Evolutionary conservation across 64 coral and sea anemone genomes (phyloP).

Genomic region (Orbicella faveolata): DNA sequence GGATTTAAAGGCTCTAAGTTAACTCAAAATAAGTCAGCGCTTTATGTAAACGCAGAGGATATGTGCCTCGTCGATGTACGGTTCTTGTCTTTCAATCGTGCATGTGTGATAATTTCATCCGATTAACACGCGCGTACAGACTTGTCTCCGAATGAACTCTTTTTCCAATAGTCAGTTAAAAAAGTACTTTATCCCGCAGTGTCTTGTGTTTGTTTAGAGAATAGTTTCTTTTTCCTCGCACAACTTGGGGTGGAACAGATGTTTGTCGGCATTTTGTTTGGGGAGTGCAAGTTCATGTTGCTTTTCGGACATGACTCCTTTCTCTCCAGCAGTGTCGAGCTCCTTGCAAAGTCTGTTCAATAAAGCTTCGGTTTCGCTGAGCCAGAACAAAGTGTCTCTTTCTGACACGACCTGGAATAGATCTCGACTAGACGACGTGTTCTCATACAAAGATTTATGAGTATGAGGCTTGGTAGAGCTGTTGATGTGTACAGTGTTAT

Average conservation of each 20-base stretch:
- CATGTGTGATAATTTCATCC: slow-evolving; percentile 7
- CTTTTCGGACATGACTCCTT: neutral
- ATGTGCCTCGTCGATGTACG: too few relatives aligned
- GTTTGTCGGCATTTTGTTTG: neutral
- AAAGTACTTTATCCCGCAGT: neutral
- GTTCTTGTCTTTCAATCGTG: neutral
- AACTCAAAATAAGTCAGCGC: too few relatives aligned
- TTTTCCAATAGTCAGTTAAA: neutral
- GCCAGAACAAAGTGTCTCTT: slow-evolving; percentile 9
- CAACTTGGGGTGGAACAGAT: neutral
- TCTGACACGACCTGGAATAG: neutral
- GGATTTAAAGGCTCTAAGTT: too few relatives aligned
- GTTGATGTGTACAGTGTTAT: neutral
- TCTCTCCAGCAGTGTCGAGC: slow-evolving; percentile 6
- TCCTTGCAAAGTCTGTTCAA: slow-evolving; percentile 19
- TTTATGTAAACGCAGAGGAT: too few relatives aligned
- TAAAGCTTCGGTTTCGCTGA: slow-evolving; percentile 33
- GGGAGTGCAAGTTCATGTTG: neutral
- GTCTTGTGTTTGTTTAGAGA: neutral
- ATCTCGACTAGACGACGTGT: neutral
- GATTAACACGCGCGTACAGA: neutral
- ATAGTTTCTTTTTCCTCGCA: slow-evolving; percentile 9
- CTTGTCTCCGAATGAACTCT: neutral
- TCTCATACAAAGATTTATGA: neutral
- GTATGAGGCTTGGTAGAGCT: neutral